These are phyloP conservation scores for Chromobotia macracanthus DNA, from an alignment of 2,797 vertebrate species.

Conservation along the genomic window DNA sequence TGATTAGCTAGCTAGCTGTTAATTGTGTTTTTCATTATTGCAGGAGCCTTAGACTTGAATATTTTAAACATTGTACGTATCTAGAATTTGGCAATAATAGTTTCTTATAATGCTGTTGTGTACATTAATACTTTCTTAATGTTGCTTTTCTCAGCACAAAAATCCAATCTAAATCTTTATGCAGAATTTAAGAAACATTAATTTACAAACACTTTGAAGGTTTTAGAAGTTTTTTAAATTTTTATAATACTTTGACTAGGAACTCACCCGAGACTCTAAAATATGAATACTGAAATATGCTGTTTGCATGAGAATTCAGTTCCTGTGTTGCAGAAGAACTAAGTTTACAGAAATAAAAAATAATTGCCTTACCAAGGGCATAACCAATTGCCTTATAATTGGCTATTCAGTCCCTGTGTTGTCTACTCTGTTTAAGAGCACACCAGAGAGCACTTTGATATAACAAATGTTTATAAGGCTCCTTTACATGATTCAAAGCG, in stretches of 20 bases:
- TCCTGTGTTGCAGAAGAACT: neutral
- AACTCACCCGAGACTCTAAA: neutral
- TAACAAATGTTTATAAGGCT: constrained; percentile 10
- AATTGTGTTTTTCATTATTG: no score
- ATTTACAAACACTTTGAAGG: neutral
- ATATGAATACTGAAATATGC: neutral
- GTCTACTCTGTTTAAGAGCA: neutral
- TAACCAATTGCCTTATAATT: constrained; percentile 12
- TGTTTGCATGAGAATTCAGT: neutral
- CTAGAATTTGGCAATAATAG: no score
- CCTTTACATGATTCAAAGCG: neutral
- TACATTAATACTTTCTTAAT: no score
- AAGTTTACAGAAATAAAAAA: constrained; percentile 14
- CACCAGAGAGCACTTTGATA: constrained; percentile 1
- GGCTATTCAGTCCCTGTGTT: constrained; percentile 2
- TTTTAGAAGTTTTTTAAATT: neutral
- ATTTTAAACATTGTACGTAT: no score
- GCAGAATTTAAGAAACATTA: neutral
- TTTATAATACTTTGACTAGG: neutral
- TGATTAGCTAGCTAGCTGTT: neutral
- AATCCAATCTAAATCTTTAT: no score
- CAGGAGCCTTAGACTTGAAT: no score
- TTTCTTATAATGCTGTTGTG: no score
- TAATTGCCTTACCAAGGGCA: neutral
- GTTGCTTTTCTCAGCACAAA: no score